phyloP scores from a whole-genome alignment of 2,797 vertebrate species.

The Cyclura pinguis region DNA sequence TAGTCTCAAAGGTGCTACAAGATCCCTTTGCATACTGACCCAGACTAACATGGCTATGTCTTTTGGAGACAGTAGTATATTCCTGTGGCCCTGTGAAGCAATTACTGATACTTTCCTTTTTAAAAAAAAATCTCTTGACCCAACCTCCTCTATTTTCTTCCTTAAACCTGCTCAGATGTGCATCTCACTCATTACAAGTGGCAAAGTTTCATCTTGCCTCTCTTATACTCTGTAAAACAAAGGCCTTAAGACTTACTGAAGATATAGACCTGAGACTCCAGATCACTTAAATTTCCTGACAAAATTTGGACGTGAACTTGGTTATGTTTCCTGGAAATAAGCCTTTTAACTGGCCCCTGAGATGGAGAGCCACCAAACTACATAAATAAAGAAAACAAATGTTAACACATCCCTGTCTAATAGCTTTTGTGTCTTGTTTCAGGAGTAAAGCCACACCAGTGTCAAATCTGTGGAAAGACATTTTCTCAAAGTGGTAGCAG shows the following conservation, averaged over 20 bases:
- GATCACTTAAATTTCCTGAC: constrained; percentile 28
- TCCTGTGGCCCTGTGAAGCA: constrained; percentile 12
- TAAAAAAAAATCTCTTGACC: not conserved
- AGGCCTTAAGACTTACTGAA: not conserved
- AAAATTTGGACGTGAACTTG: constrained; percentile 18
- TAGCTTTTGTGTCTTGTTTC: constrained; percentile 51
- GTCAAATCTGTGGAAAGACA: constrained; percentile 94
- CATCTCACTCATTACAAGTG: not conserved
- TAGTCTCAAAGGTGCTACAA: too few relatives aligned
- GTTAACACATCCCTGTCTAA: constrained; percentile 25
- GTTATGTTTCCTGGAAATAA: constrained; percentile 12
- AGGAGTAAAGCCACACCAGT: constrained; percentile 98
- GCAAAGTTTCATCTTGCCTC: not conserved
- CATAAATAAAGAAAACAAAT: constrained; percentile 9
- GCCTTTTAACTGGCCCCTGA: constrained; percentile 24
- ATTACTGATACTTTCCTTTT: not conserved
- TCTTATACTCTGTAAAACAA: constrained; percentile 4
- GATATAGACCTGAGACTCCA: not conserved
- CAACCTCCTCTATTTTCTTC: not conserved
- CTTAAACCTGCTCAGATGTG: not conserved
- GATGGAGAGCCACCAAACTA: not conserved
- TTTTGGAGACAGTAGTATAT: not conserved
- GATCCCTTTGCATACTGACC: too few relatives aligned
- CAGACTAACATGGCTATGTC: too few relatives aligned
- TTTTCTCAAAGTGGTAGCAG: constrained; percentile 99